A percentile compares a stretch with the other conserved stretches of the same genome.
These are phyloP conservation scores for Antitype chi DNA, from an alignment of 2,888 invertebrate species.

Conservation along the genomic window DNA sequence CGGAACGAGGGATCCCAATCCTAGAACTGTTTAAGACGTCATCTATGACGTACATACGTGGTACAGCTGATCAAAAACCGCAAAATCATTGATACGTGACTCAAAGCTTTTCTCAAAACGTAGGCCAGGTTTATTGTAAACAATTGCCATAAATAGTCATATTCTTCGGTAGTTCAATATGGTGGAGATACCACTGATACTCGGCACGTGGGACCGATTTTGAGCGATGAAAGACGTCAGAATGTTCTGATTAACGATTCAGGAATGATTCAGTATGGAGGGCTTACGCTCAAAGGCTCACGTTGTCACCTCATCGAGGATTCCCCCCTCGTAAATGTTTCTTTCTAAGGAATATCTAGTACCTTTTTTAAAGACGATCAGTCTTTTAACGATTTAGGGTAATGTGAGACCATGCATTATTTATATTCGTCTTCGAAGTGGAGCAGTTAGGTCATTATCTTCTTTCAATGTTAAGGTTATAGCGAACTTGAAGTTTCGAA, in stretches of 20 bases:
- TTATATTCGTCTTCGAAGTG: not conserved
- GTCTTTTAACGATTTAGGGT: no score
- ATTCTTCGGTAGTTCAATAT: slow-evolving; percentile 6
- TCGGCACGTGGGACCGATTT: slow-evolving; percentile 39
- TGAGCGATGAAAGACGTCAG: slow-evolving; percentile 32
- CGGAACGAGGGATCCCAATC: slow-evolving; percentile 3
- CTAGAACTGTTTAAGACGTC: slow-evolving; percentile 37
- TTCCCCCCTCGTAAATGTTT: not conserved
- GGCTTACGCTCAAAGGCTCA: slow-evolving; percentile 29
- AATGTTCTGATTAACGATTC: slow-evolving; percentile 19
- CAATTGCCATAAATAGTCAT: slow-evolving; percentile 45
- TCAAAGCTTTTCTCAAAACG: slow-evolving; percentile 45
- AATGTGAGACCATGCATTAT: no score
- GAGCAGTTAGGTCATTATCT: slow-evolving; percentile 16
- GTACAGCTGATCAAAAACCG: slow-evolving; percentile 18
- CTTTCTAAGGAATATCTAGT: not conserved
- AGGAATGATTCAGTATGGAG: slow-evolving; percentile 20
- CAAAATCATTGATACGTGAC: slow-evolving; percentile 28
- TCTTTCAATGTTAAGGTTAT: slow-evolving; percentile 6
- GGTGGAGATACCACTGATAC: not conserved
- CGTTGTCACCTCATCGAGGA: slow-evolving; percentile 14
- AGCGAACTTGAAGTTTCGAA: slow-evolving; percentile 14
- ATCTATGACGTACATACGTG: slow-evolving; percentile 38
- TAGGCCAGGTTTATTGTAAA: slow-evolving; percentile 28
- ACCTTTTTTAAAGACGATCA: no score